A percentile compares a stretch with the other conserved stretches of the same genome.
Evolutionary conservation across 30 jellyfish, hydroid and myxozoan species (phyloP).

Genomic region (Sanderia malayensis): DNA sequence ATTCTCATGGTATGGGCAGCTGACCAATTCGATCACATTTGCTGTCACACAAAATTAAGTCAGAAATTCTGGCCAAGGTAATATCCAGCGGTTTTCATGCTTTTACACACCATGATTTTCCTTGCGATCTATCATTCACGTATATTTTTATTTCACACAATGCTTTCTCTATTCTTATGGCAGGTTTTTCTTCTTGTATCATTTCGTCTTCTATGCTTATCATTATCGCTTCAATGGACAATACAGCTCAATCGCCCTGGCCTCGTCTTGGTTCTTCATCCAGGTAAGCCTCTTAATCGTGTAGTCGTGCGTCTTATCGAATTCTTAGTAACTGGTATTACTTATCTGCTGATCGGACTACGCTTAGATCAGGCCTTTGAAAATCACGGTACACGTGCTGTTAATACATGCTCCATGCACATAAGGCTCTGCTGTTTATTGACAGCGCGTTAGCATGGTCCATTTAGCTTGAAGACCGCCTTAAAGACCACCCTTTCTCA

Average conservation of each 20-base stretch:
- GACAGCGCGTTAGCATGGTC: too few relatives aligned
- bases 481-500: too few relatives aligned
- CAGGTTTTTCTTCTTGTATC: slow-evolving; percentile 92
- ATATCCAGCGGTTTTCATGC: background rate
- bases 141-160: too few relatives aligned
- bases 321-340: too few relatives aligned
- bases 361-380: too few relatives aligned
- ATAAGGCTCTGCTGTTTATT: too few relatives aligned
- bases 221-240: slow-evolving; percentile 97
- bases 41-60: slow-evolving; percentile 85
- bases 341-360: too few relatives aligned
- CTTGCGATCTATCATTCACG: background rate
- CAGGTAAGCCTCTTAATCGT: too few relatives aligned
- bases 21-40: slow-evolving; percentile 91
- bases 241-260: slow-evolving; percentile 90
- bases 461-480: too few relatives aligned
- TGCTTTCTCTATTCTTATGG: slow-evolving; percentile 9
- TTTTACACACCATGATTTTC: background rate
- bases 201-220: slow-evolving; percentile 90
- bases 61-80: slow-evolving; percentile 93
- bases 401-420: too few relatives aligned
- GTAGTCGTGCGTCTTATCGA: too few relatives aligned
- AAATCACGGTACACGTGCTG: too few relatives aligned
- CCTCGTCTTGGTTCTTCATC: slow-evolving; percentile 93
- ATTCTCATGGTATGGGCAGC: slow-evolving; percentile 96